These are phyloP conservation scores for Argynnis bischoffii DNA, from an alignment of 2,888 invertebrate genomes.

Conservation along the genomic window DNA sequence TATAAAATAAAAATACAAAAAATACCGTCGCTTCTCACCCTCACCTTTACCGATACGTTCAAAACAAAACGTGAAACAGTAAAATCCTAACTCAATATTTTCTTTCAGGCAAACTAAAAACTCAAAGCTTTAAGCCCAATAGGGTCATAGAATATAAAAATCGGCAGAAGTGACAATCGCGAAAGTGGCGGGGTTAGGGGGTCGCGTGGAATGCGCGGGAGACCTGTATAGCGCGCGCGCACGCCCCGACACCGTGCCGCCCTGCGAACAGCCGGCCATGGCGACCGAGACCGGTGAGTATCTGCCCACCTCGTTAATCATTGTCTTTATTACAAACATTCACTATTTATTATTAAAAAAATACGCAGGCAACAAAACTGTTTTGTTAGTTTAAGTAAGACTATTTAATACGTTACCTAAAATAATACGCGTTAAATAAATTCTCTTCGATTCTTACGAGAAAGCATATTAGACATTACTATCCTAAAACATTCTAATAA, in stretches of 20 bases:
- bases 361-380: background rate
- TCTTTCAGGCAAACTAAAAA: conserved; percentile 37
- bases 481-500: no score
- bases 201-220: conserved; percentile 78
- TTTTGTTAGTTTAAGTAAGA: background rate
- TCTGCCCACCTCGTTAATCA: conserved; percentile 29
- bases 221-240: conserved; percentile 75
- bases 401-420: no score
- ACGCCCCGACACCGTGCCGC: conserved; percentile 78
- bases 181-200: conserved; percentile 73
- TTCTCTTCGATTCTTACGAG: no score
- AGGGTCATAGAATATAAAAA: conserved; percentile 35
- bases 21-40: conserved; percentile 25
- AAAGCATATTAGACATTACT: no score
- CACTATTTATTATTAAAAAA: conserved; percentile 12
- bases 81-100: conserved; percentile 14
- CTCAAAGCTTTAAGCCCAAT: conserved; percentile 36
- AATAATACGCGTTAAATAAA: no score
- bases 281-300: conserved; percentile 79
- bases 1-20: background rate
- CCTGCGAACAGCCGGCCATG: conserved; percentile 79
- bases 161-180: conserved; percentile 55
- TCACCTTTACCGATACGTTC: background rate
- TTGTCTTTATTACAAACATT: conserved; percentile 25
- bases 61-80: background rate